These are phyloP conservation scores for Elgaria multicarinata DNA, from an alignment of 2,113 vertebrate species.

Conservation along the genomic window DNA sequence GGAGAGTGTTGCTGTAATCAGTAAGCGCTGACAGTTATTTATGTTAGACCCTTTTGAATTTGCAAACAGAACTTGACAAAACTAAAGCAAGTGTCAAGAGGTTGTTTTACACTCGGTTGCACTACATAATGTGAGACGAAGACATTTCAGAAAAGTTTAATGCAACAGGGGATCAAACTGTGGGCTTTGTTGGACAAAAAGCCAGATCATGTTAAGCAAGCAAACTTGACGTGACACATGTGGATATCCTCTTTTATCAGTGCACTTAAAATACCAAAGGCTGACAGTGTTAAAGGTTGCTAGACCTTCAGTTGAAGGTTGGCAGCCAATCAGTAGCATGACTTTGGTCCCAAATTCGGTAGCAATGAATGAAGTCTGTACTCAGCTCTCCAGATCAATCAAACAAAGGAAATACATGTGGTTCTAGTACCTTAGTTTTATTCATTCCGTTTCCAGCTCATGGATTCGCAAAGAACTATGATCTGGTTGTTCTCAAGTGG, in stretches of 20 bases:
- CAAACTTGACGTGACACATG: neutral
- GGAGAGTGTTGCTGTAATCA: slow-evolving; percentile 58
- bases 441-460: neutral
- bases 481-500: neutral
- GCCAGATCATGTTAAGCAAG: slow-evolving; percentile 35
- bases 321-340: neutral
- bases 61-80: slow-evolving; percentile 71
- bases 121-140: slow-evolving; percentile 51
- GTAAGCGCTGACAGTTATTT: slow-evolving; percentile 71
- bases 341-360: neutral
- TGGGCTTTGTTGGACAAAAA: slow-evolving; percentile 6
- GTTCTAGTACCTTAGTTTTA: neutral
- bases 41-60: slow-evolving; percentile 65
- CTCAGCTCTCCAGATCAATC: neutral
- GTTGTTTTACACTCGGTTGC: slow-evolving; percentile 65
- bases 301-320: neutral
- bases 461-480: neutral
- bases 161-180: neutral
- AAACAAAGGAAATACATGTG: neutral
- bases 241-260: neutral
- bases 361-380: neutral
- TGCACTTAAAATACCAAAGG: neutral
- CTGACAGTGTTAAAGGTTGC: neutral
- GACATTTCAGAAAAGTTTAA: slow-evolving; percentile 58
- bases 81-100: slow-evolving; percentile 69